Evolutionary conservation across 2,888 invertebrate genomes (phyloP).

Genomic region (Torymus tubicola): DNA sequence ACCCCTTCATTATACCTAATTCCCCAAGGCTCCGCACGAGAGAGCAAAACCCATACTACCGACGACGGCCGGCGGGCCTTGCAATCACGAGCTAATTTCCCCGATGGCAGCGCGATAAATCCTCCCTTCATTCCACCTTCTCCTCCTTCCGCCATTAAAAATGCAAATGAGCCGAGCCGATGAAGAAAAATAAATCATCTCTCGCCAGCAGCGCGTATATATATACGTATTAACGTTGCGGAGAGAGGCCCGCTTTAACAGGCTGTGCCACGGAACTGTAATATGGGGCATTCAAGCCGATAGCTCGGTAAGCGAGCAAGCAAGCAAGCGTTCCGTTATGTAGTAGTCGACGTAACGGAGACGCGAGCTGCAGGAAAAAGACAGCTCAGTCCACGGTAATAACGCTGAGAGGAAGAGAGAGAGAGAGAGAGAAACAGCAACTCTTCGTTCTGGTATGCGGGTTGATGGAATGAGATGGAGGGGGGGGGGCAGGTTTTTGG

Average conservation of each 20-base stretch:
- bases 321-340: conserved; percentile 46
- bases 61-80: too few species aligned
- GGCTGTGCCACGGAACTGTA: conserved; percentile 66
- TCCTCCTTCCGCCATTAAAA: conserved; percentile 8
- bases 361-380: too few species aligned
- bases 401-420: too few species aligned
- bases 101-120: conserved; percentile 9
- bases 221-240: too few species aligned
- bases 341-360: not conserved
- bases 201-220: not conserved
- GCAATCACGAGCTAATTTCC: conserved; percentile 59
- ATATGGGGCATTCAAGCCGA: conserved; percentile 74
- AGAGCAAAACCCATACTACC: too few species aligned
- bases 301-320: conserved; percentile 64
- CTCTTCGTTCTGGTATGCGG: too few species aligned
- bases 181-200: conserved; percentile 31
- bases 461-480: too few species aligned
- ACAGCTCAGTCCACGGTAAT: too few species aligned
- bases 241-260: conserved; percentile 72
- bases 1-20: too few species aligned
- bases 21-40: too few species aligned
- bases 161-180: conserved; percentile 39
- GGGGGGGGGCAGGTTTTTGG: too few species aligned
- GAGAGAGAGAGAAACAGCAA: too few species aligned
- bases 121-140: not conserved